A percentile compares a stretch with the other conserved stretches of the same genome.
phyloP scores from a whole-genome alignment of 2,113 vertebrate species.

The Cyprinodon tularosa region DNA sequence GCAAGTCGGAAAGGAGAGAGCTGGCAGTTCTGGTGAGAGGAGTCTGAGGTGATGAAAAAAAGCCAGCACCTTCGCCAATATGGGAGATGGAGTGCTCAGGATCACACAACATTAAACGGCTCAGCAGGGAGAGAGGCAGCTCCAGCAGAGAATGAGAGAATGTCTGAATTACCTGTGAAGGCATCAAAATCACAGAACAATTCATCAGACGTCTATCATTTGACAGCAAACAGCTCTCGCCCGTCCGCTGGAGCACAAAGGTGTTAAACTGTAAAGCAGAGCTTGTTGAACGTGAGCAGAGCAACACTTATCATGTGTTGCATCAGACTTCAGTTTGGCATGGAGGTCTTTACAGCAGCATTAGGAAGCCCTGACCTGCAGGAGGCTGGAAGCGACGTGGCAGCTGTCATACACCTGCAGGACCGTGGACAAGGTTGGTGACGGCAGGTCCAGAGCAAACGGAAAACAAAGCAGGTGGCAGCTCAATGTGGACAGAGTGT shows the following conservation, averaged over 20 bases:
- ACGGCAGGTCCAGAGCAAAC: constrained; percentile 75
- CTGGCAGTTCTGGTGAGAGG: constrained; percentile 58
- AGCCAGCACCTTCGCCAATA: constrained; percentile 72
- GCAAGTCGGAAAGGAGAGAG: constrained; percentile 74
- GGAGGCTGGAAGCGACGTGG: constrained; percentile 66
- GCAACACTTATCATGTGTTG: constrained; percentile 57
- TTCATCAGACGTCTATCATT: constrained; percentile 53
- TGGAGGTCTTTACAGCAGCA: constrained; percentile 28
- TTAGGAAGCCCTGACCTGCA: constrained; percentile 69
- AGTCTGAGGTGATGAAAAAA: constrained; percentile 63
- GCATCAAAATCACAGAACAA: constrained; percentile 35
- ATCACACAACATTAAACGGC: constrained; percentile 84
- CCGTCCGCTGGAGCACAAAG: constrained; percentile 32
- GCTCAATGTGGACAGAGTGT: constrained; percentile 71
- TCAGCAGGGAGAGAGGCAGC: constrained; percentile 86
- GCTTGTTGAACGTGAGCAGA: constrained; percentile 23
- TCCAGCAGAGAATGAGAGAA: constrained; percentile 76
- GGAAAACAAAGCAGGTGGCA: constrained; percentile 81
- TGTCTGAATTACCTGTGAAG: constrained; percentile 82
- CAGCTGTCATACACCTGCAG: constrained; percentile 73
- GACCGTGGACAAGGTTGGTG: constrained; percentile 53
- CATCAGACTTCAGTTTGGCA: constrained; percentile 54
- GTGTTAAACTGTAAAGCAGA: constrained; percentile 35
- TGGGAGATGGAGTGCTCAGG: constrained; percentile 65
- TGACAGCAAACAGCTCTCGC: constrained; percentile 40